Evolutionary conservation across 2,113 vertebrate genomes (phyloP).

Genomic region (Patagioenas fasciata): DNA sequence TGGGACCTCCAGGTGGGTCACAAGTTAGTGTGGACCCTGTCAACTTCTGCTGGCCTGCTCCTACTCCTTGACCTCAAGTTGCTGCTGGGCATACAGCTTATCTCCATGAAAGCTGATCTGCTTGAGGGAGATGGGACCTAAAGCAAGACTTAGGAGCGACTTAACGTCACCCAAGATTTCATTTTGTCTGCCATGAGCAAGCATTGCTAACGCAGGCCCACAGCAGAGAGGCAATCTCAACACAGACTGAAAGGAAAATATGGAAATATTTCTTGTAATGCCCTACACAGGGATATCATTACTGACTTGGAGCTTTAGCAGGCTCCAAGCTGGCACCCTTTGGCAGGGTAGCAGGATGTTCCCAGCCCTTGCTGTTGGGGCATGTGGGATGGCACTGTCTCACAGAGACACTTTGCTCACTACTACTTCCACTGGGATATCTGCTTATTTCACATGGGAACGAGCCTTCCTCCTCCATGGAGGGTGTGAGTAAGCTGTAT

Average conservation of each 20-base stretch:
- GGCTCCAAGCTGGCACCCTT: not conserved
- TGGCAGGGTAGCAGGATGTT: not conserved
- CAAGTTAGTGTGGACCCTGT: not conserved
- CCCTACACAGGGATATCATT: rapidly evolving
- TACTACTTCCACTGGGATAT: not conserved
- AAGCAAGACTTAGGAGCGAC: not conserved
- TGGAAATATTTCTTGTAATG: not conserved
- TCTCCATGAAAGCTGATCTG: not conserved
- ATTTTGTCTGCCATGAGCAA: not conserved
- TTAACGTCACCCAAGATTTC: not conserved
- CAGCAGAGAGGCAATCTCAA: not conserved
- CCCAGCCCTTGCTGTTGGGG: rapidly evolving
- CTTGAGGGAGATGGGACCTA: not conserved
- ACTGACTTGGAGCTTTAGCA: not conserved
- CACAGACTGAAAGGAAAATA: not conserved
- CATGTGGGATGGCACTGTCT: rapidly evolving
- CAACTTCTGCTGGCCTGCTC: not conserved
- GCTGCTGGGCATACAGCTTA: not conserved
- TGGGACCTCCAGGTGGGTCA: not conserved
- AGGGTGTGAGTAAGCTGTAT: not conserved
- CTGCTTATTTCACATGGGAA: not conserved
- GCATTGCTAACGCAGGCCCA: not conserved
- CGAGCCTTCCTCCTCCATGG: not conserved
- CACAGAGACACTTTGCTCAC: not conserved
- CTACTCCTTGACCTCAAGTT: not conserved